Evolutionary conservation across 2,113 vertebrate genomes (phyloP).

Genomic region (Muntiacus muntjak): DNA sequence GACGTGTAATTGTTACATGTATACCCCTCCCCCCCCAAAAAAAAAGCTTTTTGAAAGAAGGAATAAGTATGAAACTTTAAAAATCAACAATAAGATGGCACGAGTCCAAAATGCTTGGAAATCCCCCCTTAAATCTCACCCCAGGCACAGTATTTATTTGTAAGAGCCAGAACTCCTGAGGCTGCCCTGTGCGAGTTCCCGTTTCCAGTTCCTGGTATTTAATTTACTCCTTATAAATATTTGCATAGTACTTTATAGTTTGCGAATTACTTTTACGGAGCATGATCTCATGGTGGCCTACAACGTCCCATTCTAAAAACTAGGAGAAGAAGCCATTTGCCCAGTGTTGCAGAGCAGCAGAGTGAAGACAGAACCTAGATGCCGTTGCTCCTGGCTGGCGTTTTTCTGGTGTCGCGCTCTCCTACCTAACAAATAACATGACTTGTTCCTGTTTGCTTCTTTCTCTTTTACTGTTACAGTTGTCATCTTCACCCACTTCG

Average conservation of each 20-base stretch:
- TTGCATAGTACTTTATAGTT: neutral
- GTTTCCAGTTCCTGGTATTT: neutral
- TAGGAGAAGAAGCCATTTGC: neutral
- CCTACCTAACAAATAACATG: neutral
- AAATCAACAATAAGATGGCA: neutral
- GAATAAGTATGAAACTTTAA: neutral
- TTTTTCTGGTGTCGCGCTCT: neutral
- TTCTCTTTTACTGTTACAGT: no score
- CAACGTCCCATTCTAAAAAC: neutral
- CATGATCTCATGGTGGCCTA: neutral
- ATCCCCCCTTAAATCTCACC: neutral
- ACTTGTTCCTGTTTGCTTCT: neutral
- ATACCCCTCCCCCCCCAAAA: accelerated
- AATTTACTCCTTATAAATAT: neutral
- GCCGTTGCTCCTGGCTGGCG: neutral
- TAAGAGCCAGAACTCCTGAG: neutral
- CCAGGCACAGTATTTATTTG: neutral
- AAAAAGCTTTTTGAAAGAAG: neutral
- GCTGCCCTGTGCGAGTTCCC: neutral
- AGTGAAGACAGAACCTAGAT: neutral
- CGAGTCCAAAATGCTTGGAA: neutral
- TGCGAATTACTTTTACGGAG: neutral
- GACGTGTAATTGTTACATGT: no score
- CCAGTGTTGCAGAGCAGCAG: accelerated
- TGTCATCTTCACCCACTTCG: neutral